Base-by-base conservation (phyloP, 2,888 invertebrate species). In the Drosophila bunnanda region DNA sequence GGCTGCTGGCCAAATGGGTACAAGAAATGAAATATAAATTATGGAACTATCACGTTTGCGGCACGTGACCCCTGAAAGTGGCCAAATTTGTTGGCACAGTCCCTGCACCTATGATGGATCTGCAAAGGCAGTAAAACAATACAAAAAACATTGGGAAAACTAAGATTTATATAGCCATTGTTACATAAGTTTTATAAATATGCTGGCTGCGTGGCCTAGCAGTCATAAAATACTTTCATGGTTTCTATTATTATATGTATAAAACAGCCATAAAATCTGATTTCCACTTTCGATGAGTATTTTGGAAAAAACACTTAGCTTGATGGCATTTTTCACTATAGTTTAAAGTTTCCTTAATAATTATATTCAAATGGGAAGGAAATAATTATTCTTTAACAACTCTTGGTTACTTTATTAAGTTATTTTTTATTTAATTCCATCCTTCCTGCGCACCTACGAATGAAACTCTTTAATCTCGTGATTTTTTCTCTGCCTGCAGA, bases 21-120 rank as follows among this genome's bases (percentile, higher is more conserved):
- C 32, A n/a, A 32, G 30, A 50, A 64, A 52, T 64, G 48, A 65
- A 22, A 60, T 64, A 57, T 66, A 71, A 55, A 61, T 46, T 67
- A 80, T 78, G 65, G 61, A 80, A 80, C 43, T 28, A 66, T 44
- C 83, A 86, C 55, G 86, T 64, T 28, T 43, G 12, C 30, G 54
- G 48, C 54, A 71, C 78, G 69, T 78, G 77, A 61, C 39, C 50
- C 17, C 7, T 41, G n/a, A n/a, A 46, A 48, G 6, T 20, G 17
- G 15, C 7, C 13, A 20, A 39, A 20, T 2, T 41, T n/a, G 22
- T 20, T 32, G 25, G 20, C 34, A 17, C 36, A 38, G n/a, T 53
- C 36, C 2, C 54, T 28, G 8, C 5, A 20, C 20, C 28, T 15
- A 38, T 38, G 28, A 54, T 8, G 30, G 53, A 57, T 22, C 0